Evolutionary conservation across 2,797 vertebrate species (phyloP).

Genomic region (Chelonia mydas): DNA sequence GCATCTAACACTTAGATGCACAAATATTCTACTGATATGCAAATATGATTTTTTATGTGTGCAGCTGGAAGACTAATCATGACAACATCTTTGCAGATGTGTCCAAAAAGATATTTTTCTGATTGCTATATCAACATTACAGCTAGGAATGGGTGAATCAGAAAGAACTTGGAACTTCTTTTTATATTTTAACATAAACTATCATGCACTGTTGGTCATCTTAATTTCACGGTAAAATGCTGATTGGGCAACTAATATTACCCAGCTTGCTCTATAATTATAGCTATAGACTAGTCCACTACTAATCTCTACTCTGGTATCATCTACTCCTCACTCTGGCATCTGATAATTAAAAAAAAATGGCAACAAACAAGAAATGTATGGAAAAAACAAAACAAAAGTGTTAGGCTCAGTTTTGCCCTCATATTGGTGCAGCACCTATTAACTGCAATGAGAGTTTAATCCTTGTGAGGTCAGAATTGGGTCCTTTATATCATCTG

Average conservation of each 20-base stretch:
- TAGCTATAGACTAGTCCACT: not conserved
- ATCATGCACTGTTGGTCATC: too few species aligned
- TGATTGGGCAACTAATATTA: not conserved
- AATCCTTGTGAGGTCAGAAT: not conserved
- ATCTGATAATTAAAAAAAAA: not conserved
- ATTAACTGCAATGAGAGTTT: not conserved
- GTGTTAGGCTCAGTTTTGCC: not conserved
- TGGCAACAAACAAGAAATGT: not conserved
- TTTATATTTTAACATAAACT: not conserved
- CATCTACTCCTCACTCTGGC: not conserved
- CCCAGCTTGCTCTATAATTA: not conserved
- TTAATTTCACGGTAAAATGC: not conserved
- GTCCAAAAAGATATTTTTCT: not conserved
- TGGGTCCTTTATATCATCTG: not conserved
- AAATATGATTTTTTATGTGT: not conserved
- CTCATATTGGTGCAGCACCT: not conserved
- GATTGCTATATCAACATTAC: not conserved
- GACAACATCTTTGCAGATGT: not conserved
- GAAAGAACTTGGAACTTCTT: not conserved
- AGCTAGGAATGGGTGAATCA: not conserved
- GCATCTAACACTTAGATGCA: not conserved
- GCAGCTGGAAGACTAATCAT: not conserved
- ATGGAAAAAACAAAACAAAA: not conserved
- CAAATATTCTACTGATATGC: not conserved
- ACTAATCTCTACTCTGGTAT: not conserved